Evolutionary conservation across 1,140 invertebrate species (phyloP).

Genomic region (Cheumatopsyche charites): DNA sequence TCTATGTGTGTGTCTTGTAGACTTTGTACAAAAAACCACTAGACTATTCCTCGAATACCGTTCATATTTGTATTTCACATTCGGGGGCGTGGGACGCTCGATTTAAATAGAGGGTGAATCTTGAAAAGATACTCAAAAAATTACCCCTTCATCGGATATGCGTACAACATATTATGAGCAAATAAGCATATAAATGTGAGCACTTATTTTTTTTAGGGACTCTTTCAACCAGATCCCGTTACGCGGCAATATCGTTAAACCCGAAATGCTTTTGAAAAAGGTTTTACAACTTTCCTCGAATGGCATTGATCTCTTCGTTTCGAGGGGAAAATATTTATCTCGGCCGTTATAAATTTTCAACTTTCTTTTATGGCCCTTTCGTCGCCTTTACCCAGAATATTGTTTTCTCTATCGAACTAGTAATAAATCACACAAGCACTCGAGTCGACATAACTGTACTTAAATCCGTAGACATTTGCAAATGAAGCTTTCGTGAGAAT

Average conservation of each 20-base stretch:
- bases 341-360: background rate
- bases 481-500: no score
- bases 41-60: background rate
- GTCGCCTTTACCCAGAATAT: background rate
- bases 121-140: background rate
- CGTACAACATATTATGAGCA: no score
- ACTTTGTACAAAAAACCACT: background rate
- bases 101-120: background rate
- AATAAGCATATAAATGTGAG: no score
- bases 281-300: background rate
- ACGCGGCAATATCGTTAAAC: background rate
- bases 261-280: background rate
- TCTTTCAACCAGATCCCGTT: background rate
- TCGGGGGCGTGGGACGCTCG: background rate
- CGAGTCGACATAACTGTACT: no score
- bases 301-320: background rate
- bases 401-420: no score
- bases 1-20: constrained; percentile 3
- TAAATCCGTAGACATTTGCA: no score
- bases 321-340: background rate
- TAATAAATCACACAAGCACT: no score
- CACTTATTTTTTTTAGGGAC: no score
- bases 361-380: background rate
- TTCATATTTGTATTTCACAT: background rate
- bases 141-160: no score